Evolutionary conservation across 2,113 vertebrate species (phyloP).

Genomic region (Mesocricetus auratus): DNA sequence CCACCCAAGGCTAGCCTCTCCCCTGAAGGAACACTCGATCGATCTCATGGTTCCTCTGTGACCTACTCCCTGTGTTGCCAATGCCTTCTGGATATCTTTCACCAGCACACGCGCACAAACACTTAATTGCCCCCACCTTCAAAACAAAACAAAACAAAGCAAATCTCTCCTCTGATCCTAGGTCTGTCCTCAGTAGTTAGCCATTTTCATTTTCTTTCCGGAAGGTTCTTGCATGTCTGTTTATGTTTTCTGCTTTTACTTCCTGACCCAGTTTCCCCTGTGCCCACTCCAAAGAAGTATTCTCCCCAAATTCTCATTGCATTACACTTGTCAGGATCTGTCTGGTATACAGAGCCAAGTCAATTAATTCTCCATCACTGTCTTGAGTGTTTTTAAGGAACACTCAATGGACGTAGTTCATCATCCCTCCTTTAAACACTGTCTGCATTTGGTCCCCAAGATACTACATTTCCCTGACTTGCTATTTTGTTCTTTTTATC

Average conservation of each 20-base stretch:
- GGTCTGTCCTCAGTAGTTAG: not conserved
- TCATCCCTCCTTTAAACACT: not conserved
- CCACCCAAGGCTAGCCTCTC: not conserved
- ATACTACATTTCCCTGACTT: not conserved
- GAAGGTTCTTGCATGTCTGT: not conserved
- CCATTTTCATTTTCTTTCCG: conserved; percentile 38
- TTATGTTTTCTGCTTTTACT: not conserved
- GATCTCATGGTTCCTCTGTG: not conserved
- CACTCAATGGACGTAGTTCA: not conserved
- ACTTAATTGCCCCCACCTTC: not conserved
- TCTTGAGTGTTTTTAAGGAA: not conserved
- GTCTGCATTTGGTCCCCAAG: not conserved
- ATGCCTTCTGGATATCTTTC: not conserved
- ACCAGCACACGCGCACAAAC: not conserved
- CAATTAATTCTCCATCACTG: not conserved
- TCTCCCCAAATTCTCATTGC: not conserved
- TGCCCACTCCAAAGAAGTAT: not conserved
- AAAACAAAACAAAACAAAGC: not conserved
- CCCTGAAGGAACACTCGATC: not conserved
- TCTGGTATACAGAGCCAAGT: not conserved
- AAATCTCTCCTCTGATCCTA: not conserved
- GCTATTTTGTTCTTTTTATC: not conserved
- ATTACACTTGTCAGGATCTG: not conserved
- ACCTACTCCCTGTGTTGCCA: no score
- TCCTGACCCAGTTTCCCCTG: not conserved